Conservation (phyloP, 2,888 invertebrate species). For the Acleris laterana region DNA sequence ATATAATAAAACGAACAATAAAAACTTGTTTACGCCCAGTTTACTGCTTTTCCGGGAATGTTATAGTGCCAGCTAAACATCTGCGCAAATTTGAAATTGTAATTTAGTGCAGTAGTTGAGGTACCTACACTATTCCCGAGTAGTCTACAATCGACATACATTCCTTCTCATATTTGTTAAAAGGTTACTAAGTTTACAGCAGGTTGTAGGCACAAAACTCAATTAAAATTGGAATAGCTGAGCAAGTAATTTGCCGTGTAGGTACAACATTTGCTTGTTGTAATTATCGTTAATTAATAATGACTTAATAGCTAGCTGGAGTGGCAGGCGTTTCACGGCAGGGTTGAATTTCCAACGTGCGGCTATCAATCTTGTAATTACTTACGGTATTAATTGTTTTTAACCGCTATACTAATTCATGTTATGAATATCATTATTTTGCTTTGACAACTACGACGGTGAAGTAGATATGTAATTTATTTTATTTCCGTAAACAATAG, state of each 20-base stretch:
- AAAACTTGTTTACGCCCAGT: constrained; percentile 26
- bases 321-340: constrained; percentile 30
- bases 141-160: neutral
- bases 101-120: constrained; percentile 5
- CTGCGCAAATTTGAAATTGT: constrained; percentile 20
- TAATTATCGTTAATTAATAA: constrained; percentile 39
- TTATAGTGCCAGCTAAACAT: constrained; percentile 24
- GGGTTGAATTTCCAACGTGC: constrained; percentile 34
- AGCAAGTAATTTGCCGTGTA: constrained; percentile 32
- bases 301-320: constrained; percentile 38
- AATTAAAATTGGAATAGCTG: constrained; percentile 30
- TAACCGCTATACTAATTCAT: constrained; percentile 22
- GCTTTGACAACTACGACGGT: constrained; percentile 10
- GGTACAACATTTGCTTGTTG: constrained; percentile 29
- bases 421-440: constrained; percentile 13
- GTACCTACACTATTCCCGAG: neutral
- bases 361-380: constrained; percentile 36
- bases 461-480: neutral
- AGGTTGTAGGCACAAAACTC: constrained; percentile 8
- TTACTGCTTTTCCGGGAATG: constrained; percentile 21
- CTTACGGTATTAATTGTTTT: constrained; percentile 34
- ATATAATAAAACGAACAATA: constrained; percentile 25
- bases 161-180: neutral
- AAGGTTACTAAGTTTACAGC: constrained; percentile 5
- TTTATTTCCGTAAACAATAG: neutral